Base-by-base conservation (phyloP, 53 echinoderm and acorn worm genomes). In the Apostichopus leukothele region DNA sequence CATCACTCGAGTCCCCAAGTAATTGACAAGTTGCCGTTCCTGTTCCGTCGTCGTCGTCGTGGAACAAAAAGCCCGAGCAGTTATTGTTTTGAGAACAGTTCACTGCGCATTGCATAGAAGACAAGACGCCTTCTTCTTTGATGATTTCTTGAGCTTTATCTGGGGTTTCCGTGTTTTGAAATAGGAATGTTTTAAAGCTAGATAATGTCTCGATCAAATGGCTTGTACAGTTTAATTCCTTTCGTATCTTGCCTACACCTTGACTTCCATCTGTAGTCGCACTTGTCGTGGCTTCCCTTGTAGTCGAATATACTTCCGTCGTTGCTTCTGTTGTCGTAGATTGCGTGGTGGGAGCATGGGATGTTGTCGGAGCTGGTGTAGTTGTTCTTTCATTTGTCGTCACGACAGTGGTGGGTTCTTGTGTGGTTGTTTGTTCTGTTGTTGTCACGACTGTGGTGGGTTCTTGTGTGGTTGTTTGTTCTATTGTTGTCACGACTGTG, bases 31-130 rank as follows among this genome's bases (percentile, higher is more conserved):
- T 12, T 1, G 81, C 81, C 2, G 21, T 10, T 10, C n/a, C 54
- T 14, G 54, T 55, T 6, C 81, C 81, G 55, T 81, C 53, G 4
- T 20, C 3, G 19, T 51, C 20, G 19, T 51, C 20, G 22, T 81
- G 81, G 0, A 81, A 81, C 21, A 81, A 21, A 20, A 81, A 81
- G 21, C 55, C 81, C 8, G 81, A 81, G 51, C 81, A 81, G 52
- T 81, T 54, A 19, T 55, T 13, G 12, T 81, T 81, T 5, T 81
- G 54, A 22, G 81, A 81, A 23, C 81, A 81, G 59, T 81, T 81
- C 12, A 81, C 81, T 11, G 81, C 81, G 60, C 81, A 81, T 52
- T 59, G 21, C 54, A 21, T 81, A 5, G 81, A 54, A 4, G 81
- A 81, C 19, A 54, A 55, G 0, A 53, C 14, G 0, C 55, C 55